Evolutionary conservation across 2,888 invertebrate genomes (phyloP), one percentile per base, ranked within the genome.

Genomic region (Macrophya annulata): DNA sequence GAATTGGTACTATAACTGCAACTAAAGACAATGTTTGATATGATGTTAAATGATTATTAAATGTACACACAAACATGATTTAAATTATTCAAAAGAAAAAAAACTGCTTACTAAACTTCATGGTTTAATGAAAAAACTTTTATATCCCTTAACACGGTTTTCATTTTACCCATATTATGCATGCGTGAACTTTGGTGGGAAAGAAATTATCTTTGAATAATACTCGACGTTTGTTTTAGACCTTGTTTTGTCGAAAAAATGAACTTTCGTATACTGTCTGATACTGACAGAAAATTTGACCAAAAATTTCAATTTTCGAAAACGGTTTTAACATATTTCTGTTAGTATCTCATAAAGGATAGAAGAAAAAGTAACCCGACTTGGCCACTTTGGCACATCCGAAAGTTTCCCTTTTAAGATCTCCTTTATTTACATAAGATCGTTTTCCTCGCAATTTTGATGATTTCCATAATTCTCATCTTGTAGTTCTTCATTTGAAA

Each of bases 51-150:
- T 31, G 31, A 31, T 31, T 31, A 31, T 6, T 21, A 21, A 21
- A 59, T 5, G 59, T 21, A 21, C 21, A 6, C 9, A 2, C 6
- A 21, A 59, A 59, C 21, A 21, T 59, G 59, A 59, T 9, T 59
- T 59, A 0, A 21, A n/a, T 59, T 59, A 59, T 17, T 59, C 21
- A 6, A n/a, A 59, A 59, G n/a, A 15, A 4, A 59, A 59, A 8
- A 21, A 8, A 8, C 8, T 59, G 6, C 21, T 21, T 17, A 21
- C 59, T 59, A 8, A 21, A 59, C 59, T n/a, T 21, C 8, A 21
- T 59, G n/a, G 59, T 59, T 59, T 21, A 21, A 21, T 59, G 59
- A 59, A 59, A 59, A 59, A 59, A 59, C 59, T 59, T 59, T 21
- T 4, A 4, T 9, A 21, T 8, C 8, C 8, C 59, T 59, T 21